These are phyloP conservation scores for Ruditapes philippinarum DNA, from an alignment of 1,140 invertebrate genomes.

Conservation along the genomic window DNA sequence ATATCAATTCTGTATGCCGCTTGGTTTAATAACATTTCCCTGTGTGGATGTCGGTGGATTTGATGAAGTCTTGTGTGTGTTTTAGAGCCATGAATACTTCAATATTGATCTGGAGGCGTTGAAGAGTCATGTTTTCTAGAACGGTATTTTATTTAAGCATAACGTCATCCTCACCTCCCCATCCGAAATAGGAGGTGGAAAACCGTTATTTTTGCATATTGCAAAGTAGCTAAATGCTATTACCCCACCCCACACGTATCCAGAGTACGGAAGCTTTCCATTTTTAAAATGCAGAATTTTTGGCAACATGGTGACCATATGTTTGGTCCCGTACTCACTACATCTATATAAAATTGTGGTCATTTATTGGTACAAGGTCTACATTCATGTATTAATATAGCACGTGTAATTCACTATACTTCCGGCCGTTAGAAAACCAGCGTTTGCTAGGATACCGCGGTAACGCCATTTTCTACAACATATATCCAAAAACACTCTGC, in stretches of 20 bases:
- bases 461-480: slow-evolving; percentile 40
- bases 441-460: slow-evolving; percentile 96
- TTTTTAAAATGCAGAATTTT: slow-evolving; percentile 89
- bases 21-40: not conserved
- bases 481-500: slow-evolving; percentile 17
- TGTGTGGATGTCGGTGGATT: slow-evolving; percentile 26
- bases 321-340: slow-evolving; percentile 87
- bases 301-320: too few species aligned
- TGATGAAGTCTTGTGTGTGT: not conserved
- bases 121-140: not conserved
- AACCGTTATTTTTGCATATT: slow-evolving; percentile 94
- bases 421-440: slow-evolving; percentile 95
- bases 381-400: slow-evolving; percentile 98
- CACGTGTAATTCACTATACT: slow-evolving; percentile 90
- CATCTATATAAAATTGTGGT: slow-evolving; percentile 89
- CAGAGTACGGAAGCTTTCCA: slow-evolving; percentile 91
- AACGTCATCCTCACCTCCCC: slow-evolving; percentile 88
- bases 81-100: not conserved
- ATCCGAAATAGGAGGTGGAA: slow-evolving; percentile 95
- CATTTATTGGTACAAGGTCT: slow-evolving; percentile 90
- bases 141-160: slow-evolving; percentile 45
- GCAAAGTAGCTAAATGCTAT: slow-evolving; percentile 88
- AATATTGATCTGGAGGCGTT: not conserved
- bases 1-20: not conserved
- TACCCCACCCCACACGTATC: slow-evolving; percentile 93